Evolutionary conservation across 2,888 invertebrate species (phyloP).

Genomic region (Watsonalla cultraria): DNA sequence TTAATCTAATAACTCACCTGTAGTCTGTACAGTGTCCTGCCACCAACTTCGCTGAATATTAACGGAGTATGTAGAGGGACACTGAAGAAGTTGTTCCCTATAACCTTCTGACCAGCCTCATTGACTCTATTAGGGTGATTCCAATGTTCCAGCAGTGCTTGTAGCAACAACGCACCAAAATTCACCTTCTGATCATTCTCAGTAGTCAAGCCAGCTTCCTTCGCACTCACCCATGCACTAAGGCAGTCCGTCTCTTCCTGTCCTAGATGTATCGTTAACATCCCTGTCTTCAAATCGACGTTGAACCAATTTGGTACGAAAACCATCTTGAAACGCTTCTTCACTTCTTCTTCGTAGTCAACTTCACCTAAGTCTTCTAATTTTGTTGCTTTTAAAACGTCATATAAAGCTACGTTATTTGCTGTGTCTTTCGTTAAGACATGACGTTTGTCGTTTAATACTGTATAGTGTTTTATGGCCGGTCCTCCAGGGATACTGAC

Average conservation of each 20-base stretch:
- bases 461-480: conserved; percentile 93
- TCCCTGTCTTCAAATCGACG: conserved; percentile 98
- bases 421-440: conserved; percentile 97
- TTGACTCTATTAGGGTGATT: conserved; percentile 83
- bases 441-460: conserved; percentile 97
- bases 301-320: conserved; percentile 99
- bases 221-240: conserved; percentile 98
- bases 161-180: conserved; percentile 94
- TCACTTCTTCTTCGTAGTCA: conserved; percentile 95
- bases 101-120: conserved; percentile 84
- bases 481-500: conserved; percentile 90
- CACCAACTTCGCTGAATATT: conserved; percentile 98
- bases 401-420: conserved; percentile 88
- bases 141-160: conserved; percentile 98
- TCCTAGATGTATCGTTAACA: conserved; percentile 97
- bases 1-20: conserved; percentile 40
- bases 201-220: conserved; percentile 92
- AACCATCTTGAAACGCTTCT: conserved; percentile 93
- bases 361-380: conserved; percentile 94
- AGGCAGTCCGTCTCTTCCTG: conserved; percentile 99
- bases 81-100: conserved; percentile 89
- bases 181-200: conserved; percentile 95
- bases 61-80: conserved; percentile 98
- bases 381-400: conserved; percentile 93
- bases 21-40: conserved; percentile 93